Conservation (phyloP, 2,888 invertebrate species). For the Orthosia gothica region DNA sequence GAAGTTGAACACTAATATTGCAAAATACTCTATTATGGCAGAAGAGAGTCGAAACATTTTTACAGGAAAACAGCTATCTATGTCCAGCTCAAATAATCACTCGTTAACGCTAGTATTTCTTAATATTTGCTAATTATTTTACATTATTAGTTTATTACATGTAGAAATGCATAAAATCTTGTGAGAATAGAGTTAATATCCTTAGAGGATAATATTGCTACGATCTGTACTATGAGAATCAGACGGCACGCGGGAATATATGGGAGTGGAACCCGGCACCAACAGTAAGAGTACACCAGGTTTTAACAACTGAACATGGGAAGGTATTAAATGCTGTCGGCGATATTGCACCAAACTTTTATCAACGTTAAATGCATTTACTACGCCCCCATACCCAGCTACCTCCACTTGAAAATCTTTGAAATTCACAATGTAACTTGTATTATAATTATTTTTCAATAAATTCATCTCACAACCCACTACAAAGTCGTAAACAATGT, state of each 20-base stretch:
- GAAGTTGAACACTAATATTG: conserved; percentile 57
- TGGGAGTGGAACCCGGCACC: conserved; percentile 30
- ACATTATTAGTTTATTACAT: conserved; percentile 55
- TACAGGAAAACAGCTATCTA: conserved; percentile 57
- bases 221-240: conserved; percentile 48
- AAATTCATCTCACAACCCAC: conserved; percentile 82
- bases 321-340: neutral
- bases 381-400: conserved; percentile 22
- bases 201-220: conserved; percentile 55
- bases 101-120: conserved; percentile 51
- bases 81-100: conserved; percentile 54
- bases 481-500: conserved; percentile 72
- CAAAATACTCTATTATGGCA: conserved; percentile 63
- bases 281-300: conserved; percentile 23
- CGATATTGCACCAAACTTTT: neutral
- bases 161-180: conserved; percentile 68
- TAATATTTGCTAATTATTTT: conserved; percentile 66
- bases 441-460: conserved; percentile 69
- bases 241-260: conserved; percentile 56
- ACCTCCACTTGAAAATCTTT: conserved; percentile 41
- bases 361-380: conserved; percentile 1
- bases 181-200: conserved; percentile 52
- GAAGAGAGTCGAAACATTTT: conserved; percentile 47
- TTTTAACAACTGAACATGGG: conserved; percentile 17
- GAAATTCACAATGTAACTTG: conserved; percentile 57